These are phyloP conservation scores for Strix aluco DNA, from an alignment of 2,113 vertebrate genomes.

Conservation along the genomic window DNA sequence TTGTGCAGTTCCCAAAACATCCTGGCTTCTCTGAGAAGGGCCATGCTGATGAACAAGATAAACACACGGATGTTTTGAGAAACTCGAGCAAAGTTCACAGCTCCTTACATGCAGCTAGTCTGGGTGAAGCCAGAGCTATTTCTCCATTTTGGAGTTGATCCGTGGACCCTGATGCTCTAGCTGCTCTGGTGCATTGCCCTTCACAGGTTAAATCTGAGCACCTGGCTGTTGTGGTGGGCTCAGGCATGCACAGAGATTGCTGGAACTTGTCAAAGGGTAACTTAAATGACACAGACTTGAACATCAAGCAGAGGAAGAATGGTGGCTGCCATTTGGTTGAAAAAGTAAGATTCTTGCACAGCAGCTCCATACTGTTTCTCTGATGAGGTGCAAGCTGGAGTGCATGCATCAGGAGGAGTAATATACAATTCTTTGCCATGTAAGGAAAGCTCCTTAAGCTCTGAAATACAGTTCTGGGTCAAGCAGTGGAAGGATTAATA, in stretches of 20 bases:
- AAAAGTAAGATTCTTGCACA: not conserved
- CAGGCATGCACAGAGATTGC: not conserved
- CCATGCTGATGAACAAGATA: not conserved
- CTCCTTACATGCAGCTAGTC: not conserved
- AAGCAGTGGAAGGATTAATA: not conserved
- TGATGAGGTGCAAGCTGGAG: not conserved
- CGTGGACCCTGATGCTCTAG: accelerated
- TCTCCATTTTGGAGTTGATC: not conserved
- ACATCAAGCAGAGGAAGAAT: not conserved
- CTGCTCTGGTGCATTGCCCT: accelerated
- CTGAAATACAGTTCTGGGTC: not conserved
- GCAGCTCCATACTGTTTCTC: not conserved
- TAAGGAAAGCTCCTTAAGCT: not conserved
- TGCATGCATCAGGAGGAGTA: not conserved
- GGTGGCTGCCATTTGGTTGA: not conserved
- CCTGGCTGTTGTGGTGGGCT: not conserved
- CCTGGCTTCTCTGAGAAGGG: not conserved
- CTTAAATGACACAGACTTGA: not conserved
- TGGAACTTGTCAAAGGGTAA: not conserved
- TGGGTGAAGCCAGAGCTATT: not conserved
- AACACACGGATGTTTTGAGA: not conserved
- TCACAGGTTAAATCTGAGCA: not conserved
- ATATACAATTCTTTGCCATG: not conserved
- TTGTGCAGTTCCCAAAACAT: not conserved
- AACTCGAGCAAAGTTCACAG: not conserved